Base-by-base conservation (phyloP, 2,888 invertebrate genomes). In the Scaptomyza cyrtandrae region DNA sequence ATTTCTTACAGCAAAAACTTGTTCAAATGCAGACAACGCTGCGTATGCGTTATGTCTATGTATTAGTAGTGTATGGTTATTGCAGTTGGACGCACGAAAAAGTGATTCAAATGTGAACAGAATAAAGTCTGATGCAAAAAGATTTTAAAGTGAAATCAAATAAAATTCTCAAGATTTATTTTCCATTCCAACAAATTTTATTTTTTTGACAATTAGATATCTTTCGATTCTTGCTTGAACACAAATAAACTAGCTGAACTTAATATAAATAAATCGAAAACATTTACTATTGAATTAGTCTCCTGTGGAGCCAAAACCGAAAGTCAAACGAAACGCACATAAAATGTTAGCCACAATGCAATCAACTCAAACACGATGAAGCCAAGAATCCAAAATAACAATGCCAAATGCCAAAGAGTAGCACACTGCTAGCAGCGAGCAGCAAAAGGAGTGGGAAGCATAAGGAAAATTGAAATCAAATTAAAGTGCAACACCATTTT, bases 401-500 rank as follows among this genome's bases (percentile, higher is more conserved):
- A 74, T 62, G 24, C 75, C 44, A 69, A 70, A 61, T 59, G 59
- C 52, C 58, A n/a, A n/a, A n/a, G n/a, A n/a, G n/a, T n/a, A n/a
- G n/a, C n/a, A 54, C 13, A 62, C 16, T 41, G 13, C 33, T 6
- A 29, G 57, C 44, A n/a, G 10, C 10, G 19, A 24, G 7, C 44
- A n/a, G 3, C 3, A n/a, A 4, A 14, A 39, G 14, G 14, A 39
- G 24, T n/a, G 6, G 11, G 14, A 24, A 7, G 58, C 29, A 39
- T 46, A 37, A 44, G 39, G 53, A 69, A 64, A 79, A 81, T 81
- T 67, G 79, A 79, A 79, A 82, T 79, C 75, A 75, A 79, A 79
- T 82, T 79, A 79, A 79, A 79, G 68, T 78, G 71, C 83, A 75
- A 71, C 83, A 75, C 69, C 55, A 65, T 62, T 75, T 54, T 45